Conservation (phyloP, 1,140 invertebrate genomes). For the Aphis craccivora region DNA sequence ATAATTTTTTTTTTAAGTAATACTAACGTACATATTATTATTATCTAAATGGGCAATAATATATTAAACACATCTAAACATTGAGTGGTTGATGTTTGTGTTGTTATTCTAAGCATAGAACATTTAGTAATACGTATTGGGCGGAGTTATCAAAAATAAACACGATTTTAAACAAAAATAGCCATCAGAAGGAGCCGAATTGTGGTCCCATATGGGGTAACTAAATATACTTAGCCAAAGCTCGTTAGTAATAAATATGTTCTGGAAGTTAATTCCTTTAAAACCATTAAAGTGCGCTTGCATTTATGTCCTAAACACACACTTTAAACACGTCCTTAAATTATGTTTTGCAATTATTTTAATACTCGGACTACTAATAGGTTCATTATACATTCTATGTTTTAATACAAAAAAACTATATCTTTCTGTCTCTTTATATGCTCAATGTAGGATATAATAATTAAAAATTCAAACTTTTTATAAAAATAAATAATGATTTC, state of each 20-base stretch:
- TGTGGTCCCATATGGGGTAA: slow-evolving; percentile 24
- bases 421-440: not conserved
- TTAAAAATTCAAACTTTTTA: not conserved
- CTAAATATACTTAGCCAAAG: slow-evolving; percentile 8
- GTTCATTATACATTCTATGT: not conserved
- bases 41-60: not conserved
- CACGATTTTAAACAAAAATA: not conserved
- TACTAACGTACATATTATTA: not conserved
- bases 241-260: slow-evolving; percentile 38
- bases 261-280: slow-evolving; percentile 41
- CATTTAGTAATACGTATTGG: not conserved
- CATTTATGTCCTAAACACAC: slow-evolving; percentile 12
- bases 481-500: not conserved
- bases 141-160: not conserved
- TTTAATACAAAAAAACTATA: not conserved
- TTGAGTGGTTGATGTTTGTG: not conserved
- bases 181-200: not conserved
- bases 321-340: not conserved
- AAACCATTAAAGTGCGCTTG: slow-evolving; percentile 13
- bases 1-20: not conserved
- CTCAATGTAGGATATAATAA: not conserved
- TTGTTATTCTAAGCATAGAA: not conserved
- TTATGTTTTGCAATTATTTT: slow-evolving; percentile 44
- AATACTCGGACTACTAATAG: slow-evolving; percentile 28
- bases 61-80: not conserved